These are phyloP conservation scores for Scaptomyza caliginosa DNA, from an alignment of 2,888 invertebrate species.

Conservation along the genomic window DNA sequence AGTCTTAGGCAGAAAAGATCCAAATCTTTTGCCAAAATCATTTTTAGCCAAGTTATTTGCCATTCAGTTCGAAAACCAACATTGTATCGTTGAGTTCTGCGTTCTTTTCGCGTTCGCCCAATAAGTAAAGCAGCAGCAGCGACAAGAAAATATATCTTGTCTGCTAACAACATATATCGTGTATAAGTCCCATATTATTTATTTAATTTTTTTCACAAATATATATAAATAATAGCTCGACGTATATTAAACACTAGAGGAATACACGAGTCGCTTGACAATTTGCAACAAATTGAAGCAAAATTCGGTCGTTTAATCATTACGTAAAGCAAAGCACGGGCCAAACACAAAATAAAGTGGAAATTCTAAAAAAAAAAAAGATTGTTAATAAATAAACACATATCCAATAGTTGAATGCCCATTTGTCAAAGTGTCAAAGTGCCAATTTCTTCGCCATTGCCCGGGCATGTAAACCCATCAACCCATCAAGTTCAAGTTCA, in stretches of 20 bases:
- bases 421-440: conserved; percentile 67
- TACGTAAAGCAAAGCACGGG: conserved; percentile 71
- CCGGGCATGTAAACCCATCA: conserved; percentile 49
- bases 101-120: conserved; percentile 35
- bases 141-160: conserved; percentile 31
- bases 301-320: conserved; percentile 73
- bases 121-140: conserved; percentile 32
- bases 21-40: conserved; percentile 62
- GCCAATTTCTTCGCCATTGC: conserved; percentile 27
- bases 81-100: conserved; percentile 64
- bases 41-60: conserved; percentile 65
- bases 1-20: conserved; percentile 34
- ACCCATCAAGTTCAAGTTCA: conserved; percentile 70
- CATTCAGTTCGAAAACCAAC: conserved; percentile 73
- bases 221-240: conserved; percentile 68
- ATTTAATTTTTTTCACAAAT: conserved; percentile 45
- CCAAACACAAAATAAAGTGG: conserved; percentile 30
- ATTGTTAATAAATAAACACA: conserved; percentile 15
- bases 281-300: conserved; percentile 74
- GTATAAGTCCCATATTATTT: conserved; percentile 41
- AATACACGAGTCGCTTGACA: conserved; percentile 46
- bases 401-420: conserved; percentile 35
- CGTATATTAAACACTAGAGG: conserved; percentile 48
- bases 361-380: conserved; percentile 5
- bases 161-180: conserved; percentile 36